Evolutionary conservation across 2,113 vertebrate species (phyloP).

Genomic region (Gallinago undulata): DNA sequence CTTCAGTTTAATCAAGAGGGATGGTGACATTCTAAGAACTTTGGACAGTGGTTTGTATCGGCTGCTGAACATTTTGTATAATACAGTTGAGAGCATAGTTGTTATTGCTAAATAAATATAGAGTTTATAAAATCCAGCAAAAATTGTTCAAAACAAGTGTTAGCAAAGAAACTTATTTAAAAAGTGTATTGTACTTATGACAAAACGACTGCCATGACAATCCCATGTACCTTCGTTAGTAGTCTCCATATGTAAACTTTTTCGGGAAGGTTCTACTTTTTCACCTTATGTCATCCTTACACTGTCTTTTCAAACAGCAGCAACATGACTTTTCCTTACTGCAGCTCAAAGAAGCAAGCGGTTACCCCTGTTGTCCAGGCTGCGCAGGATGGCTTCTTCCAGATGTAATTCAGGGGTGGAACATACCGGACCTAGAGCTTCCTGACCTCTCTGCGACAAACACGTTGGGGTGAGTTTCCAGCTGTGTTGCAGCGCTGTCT

Average conservation of each 20-base stretch:
- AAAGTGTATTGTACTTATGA: neutral
- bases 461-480: neutral
- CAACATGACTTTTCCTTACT: neutral
- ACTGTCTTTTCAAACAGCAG: neutral
- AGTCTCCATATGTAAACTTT: neutral
- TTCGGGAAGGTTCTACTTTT: neutral
- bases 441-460: neutral
- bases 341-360: neutral
- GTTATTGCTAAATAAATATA: neutral
- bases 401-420: neutral
- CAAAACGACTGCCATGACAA: neutral
- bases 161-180: neutral
- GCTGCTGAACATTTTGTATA: neutral
- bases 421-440: neutral
- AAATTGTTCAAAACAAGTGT: neutral
- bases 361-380: neutral
- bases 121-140: neutral
- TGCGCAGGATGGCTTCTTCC: neutral
- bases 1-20: neutral
- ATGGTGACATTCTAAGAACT: neutral
- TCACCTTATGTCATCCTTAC: neutral
- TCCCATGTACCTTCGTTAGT: neutral
- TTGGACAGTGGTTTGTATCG: neutral
- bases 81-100: neutral
- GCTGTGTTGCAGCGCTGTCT: neutral